phyloP scores from a whole-genome alignment of 2,888 invertebrate genomes.

The Euplagia quadripunctaria region DNA sequence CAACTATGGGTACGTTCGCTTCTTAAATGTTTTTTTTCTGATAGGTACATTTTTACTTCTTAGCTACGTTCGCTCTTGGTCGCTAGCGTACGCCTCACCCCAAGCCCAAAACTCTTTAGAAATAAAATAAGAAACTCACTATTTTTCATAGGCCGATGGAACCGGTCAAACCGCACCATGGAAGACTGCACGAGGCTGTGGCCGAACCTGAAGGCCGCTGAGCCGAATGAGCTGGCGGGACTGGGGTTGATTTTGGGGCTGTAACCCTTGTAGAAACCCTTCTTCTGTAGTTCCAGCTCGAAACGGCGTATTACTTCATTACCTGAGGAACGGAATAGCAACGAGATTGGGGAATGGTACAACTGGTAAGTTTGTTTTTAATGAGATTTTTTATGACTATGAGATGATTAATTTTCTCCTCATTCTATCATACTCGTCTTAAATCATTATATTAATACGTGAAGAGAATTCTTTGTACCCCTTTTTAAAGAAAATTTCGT shows the following conservation, averaged over 20 bases:
- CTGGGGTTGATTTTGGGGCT: slow-evolving; percentile 90
- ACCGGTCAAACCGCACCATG: slow-evolving; percentile 91
- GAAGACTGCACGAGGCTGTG: slow-evolving; percentile 94
- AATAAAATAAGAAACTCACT: slow-evolving; percentile 86
- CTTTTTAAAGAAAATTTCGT: no score
- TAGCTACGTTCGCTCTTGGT: neutral
- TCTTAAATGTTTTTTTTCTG: no score
- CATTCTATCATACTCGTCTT: no score
- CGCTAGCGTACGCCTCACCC: neutral
- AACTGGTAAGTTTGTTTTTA: no score
- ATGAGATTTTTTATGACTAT: no score
- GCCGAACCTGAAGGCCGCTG: slow-evolving; percentile 95
- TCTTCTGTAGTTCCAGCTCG: slow-evolving; percentile 89
- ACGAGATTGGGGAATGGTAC: no score
- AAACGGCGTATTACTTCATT: slow-evolving; percentile 92
- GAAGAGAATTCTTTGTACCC: no score
- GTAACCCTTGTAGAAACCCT: slow-evolving; percentile 92
- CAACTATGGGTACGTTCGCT: no score
- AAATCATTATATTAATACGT: no score
- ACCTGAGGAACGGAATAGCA: slow-evolving; percentile 72
- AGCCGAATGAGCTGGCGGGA: slow-evolving; percentile 92
- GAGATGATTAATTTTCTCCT: no score
- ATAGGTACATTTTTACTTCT: no score
- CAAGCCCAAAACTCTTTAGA: neutral
- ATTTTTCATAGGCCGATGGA: slow-evolving; percentile 90